A percentile compares a stretch with the other conserved stretches of the same genome.
These are phyloP conservation scores for Melospiza georgiana DNA, from an alignment of 2,113 vertebrate species.

Conservation along the genomic window DNA sequence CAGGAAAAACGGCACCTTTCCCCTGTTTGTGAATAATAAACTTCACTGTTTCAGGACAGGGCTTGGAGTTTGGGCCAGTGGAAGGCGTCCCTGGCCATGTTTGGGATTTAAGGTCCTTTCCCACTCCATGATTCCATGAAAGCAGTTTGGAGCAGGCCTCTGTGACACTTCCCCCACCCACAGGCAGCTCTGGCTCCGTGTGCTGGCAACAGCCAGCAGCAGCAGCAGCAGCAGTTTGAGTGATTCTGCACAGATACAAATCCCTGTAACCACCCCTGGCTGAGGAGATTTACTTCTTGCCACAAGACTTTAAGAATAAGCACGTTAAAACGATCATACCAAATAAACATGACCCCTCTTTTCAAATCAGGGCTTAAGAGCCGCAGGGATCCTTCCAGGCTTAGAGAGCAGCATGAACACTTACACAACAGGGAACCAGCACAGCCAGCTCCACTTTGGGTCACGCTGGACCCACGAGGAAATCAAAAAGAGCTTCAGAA, in stretches of 20 bases:
- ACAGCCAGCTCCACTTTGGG: neutral
- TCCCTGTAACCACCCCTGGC: neutral
- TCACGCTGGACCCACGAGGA: fast-evolving
- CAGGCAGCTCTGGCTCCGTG: neutral
- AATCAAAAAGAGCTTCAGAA: neutral
- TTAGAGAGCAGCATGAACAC: neutral
- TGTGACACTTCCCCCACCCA: neutral
- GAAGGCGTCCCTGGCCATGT: neutral
- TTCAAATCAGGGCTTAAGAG: slow-evolving; percentile 7
- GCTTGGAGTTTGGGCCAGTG: neutral
- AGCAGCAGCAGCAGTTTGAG: neutral
- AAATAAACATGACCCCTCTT: neutral
- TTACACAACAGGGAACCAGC: neutral
- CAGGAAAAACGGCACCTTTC: neutral
- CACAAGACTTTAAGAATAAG: slow-evolving; percentile 50
- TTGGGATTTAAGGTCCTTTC: neutral
- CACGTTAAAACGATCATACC: slow-evolving; percentile 37
- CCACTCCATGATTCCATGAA: neutral
- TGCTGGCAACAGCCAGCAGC: neutral
- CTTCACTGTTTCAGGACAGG: neutral
- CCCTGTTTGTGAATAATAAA: neutral
- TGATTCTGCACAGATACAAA: slow-evolving; percentile 9
- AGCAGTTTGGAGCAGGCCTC: neutral
- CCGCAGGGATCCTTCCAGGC: neutral
- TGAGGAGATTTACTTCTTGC: slow-evolving; percentile 44